These are phyloP conservation scores for Morpho helenor DNA, from an alignment of 2,888 invertebrate species.

Conservation along the genomic window DNA sequence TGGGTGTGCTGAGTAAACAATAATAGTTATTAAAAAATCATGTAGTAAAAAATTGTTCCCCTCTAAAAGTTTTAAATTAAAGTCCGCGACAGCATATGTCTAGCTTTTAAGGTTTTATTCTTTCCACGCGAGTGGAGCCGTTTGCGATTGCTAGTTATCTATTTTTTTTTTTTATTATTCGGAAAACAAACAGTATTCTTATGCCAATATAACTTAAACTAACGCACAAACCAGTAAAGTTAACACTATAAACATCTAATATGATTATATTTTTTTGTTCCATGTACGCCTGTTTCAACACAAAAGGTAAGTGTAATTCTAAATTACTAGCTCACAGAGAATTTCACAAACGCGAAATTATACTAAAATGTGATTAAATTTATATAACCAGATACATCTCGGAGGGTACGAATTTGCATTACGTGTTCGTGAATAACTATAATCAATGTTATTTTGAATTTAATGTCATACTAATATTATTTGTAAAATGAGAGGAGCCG, in stretches of 20 bases:
- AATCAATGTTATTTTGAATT: constrained; percentile 2
- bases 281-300: constrained; percentile 43
- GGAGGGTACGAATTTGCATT: constrained; percentile 1
- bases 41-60: too few species aligned
- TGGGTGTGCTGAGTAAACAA: too few species aligned
- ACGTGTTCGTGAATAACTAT: constrained; percentile 12
- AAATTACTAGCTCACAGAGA: background rate
- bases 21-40: too few species aligned
- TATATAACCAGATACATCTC: background rate
- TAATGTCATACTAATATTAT: background rate
- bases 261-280: constrained; percentile 40
- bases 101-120: too few species aligned
- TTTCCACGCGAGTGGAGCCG: too few species aligned
- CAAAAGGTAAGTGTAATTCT: constrained; percentile 45
- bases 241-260: background rate
- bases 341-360: constrained; percentile 2
- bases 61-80: too few species aligned
- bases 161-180: too few species aligned
- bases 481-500: background rate
- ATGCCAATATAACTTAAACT: too few species aligned
- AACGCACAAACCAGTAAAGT: too few species aligned
- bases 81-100: too few species aligned
- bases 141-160: too few species aligned
- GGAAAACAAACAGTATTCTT: too few species aligned
- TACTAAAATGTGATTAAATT: constrained; percentile 6